These are phyloP conservation scores for Phallusia fumigata DNA, from an alignment of 23 tunicate species.

Conservation along the genomic window DNA sequence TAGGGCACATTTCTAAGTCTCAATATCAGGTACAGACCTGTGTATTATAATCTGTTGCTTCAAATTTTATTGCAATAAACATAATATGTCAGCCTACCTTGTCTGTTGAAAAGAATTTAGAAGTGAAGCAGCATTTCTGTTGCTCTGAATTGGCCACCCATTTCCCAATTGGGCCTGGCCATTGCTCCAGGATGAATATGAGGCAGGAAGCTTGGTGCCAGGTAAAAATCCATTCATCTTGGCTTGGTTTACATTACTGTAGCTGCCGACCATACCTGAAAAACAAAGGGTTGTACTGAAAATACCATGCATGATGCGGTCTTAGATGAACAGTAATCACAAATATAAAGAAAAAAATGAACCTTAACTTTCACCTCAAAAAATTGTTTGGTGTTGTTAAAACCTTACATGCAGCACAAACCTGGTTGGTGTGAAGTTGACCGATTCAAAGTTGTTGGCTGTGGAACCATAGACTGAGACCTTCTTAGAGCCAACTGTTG, in stretches of 20 bases:
- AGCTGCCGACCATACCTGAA: constrained; percentile 1
- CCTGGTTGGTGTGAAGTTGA: constrained; percentile 88
- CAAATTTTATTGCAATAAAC: too few relatives aligned
- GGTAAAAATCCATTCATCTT: constrained; percentile 8
- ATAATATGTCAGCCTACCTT: neutral
- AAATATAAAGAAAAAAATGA: too few relatives aligned
- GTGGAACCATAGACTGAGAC: constrained; percentile 38
- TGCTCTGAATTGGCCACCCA: constrained; percentile 31
- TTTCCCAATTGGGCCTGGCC: constrained; percentile 38
- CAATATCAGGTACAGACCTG: too few relatives aligned
- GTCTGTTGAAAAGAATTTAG: constrained; percentile 80
- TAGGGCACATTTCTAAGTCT: too few relatives aligned
- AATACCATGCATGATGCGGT: too few relatives aligned
- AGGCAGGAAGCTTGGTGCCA: constrained; percentile 17
- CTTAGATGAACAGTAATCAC: neutral
- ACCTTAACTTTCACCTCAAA: too few relatives aligned
- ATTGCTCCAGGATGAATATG: constrained; percentile 90
- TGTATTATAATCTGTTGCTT: too few relatives aligned
- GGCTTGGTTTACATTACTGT: neutral
- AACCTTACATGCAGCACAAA: too few relatives aligned
- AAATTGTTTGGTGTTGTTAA: too few relatives aligned
- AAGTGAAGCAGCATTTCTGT: constrained; percentile 35
- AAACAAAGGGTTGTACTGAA: neutral
- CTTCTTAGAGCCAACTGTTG: constrained; percentile 68
- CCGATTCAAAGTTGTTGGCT: constrained; percentile 30